A percentile compares a stretch with the other conserved stretches of the same genome.
Conservation (phyloP, 2,113 vertebrate genomes). For the Trogon melanurus region DNA sequence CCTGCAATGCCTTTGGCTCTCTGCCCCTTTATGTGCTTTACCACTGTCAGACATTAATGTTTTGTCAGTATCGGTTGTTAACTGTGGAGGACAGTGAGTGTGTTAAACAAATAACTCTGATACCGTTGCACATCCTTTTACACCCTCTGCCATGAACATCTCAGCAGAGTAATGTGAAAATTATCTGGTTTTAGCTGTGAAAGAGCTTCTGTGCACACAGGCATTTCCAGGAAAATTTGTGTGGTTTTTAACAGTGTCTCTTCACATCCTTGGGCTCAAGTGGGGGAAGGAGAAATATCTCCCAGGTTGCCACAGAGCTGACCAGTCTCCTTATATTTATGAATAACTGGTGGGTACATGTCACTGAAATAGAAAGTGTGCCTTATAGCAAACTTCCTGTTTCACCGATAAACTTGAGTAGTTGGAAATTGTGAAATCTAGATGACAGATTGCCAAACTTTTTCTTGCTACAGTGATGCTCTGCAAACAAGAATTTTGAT, state of each 20-base stretch:
- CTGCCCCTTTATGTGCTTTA: not conserved
- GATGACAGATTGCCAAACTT: not conserved
- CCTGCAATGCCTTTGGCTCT: not conserved
- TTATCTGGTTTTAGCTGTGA: not conserved
- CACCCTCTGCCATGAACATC: not conserved
- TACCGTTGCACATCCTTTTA: not conserved
- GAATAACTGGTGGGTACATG: not conserved
- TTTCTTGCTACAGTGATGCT: not conserved
- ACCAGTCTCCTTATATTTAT: not conserved
- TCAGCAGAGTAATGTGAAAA: not conserved
- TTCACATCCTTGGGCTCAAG: not conserved
- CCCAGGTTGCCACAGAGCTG: not conserved
- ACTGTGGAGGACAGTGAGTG: not conserved
- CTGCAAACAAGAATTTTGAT: not conserved
- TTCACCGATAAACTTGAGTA: not conserved
- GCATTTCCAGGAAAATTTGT: not conserved
- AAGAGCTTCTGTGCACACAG: not conserved
- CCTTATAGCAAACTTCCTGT: slow-evolving; percentile 18
- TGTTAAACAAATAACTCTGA: not conserved
- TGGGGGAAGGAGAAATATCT: not conserved
- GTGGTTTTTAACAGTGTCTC: not conserved
- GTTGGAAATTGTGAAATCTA: slow-evolving; percentile 34
- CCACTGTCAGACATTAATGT: not conserved
- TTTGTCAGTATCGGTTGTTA: not conserved
- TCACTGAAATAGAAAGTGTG: slow-evolving; percentile 30